Conservation (phyloP, 35 echinoderm and acorn worm genomes). For the Lytechinus pictus region DNA sequence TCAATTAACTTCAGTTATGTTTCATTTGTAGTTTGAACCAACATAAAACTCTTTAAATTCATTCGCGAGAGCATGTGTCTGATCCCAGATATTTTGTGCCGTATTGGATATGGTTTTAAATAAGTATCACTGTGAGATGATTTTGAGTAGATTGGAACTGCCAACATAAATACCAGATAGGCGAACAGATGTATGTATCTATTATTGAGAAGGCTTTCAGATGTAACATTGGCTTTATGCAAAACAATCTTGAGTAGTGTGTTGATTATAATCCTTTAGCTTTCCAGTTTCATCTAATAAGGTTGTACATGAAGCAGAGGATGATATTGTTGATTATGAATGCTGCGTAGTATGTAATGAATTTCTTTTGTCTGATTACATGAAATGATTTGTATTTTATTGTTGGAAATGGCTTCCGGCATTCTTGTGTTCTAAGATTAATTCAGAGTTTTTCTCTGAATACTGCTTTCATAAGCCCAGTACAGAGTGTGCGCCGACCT, state of each 20-base stretch:
- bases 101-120: not conserved
- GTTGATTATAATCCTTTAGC: not conserved
- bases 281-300: not conserved
- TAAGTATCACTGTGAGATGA: not conserved
- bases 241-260: not conserved
- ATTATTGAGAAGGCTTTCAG: not conserved
- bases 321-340: not conserved
- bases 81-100: too few relatives aligned
- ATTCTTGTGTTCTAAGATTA: not conserved
- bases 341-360: not conserved
- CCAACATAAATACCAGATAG: not conserved
- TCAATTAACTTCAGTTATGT: too few relatives aligned
- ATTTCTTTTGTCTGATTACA: not conserved
- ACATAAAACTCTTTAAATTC: too few relatives aligned
- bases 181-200: too few relatives aligned
- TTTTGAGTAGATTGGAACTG: not conserved
- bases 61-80: too few relatives aligned
- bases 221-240: not conserved
- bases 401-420: too few relatives aligned
- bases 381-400: too few relatives aligned
- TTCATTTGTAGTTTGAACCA: too few relatives aligned
- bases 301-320: not conserved
- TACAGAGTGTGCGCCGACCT: too few relatives aligned
- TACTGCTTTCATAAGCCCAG: not conserved
- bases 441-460: not conserved